phyloP scores from a whole-genome alignment of 1,140 invertebrate species.

The Trinorchestia longiramus region DNA sequence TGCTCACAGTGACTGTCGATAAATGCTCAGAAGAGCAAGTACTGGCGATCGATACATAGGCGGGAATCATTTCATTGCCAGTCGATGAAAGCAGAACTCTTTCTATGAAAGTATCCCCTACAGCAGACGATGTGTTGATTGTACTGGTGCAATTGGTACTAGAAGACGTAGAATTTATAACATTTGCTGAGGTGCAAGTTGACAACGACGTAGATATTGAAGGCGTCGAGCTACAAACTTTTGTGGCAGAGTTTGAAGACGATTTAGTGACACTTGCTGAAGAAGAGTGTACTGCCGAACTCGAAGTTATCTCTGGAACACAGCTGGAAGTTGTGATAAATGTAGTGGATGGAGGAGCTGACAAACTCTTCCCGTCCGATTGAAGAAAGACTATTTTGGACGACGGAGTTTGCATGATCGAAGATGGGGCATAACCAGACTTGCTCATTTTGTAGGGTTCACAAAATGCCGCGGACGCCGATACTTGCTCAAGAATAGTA shows the following conservation, averaged over 20 bases:
- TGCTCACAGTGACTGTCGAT: not conserved
- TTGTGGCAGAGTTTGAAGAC: not conserved
- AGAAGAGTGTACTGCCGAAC: not conserved
- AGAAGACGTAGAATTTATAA: not conserved
- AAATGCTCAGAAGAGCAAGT: not conserved
- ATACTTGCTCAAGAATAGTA: not conserved
- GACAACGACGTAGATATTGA: not conserved
- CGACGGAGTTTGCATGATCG: not conserved
- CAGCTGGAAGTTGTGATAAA: not conserved
- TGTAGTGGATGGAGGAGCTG: not conserved
- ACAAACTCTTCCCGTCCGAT: not conserved
- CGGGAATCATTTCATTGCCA: not conserved
- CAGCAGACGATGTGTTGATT: not conserved
- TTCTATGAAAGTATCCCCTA: not conserved
- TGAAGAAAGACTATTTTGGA: constrained; percentile 28
- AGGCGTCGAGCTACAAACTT: not conserved
- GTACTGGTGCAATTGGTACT: not conserved
- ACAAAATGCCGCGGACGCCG: not conserved
- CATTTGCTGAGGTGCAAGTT: not conserved
- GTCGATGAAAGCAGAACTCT: not conserved
- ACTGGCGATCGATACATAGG: not conserved
- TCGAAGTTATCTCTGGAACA: not conserved
- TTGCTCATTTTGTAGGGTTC: constrained; percentile 12
- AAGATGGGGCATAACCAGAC: not conserved
- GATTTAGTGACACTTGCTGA: not conserved